These are phyloP conservation scores for Scomber colias DNA, from an alignment of 2,113 vertebrate species.

Conservation along the genomic window DNA sequence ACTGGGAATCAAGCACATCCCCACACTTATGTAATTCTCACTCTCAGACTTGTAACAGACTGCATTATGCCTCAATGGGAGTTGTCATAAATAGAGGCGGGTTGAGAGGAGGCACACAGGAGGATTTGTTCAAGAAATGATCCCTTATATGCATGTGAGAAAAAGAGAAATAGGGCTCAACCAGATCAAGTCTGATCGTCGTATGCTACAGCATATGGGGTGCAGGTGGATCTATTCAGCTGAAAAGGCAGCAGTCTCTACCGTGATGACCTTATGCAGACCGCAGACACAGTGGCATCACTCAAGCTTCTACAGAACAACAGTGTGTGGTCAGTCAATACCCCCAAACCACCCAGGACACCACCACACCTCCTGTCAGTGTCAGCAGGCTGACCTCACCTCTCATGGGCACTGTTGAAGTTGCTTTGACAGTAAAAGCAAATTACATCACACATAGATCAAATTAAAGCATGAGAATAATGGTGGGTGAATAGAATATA, in stretches of 20 bases:
- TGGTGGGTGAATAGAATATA: not conserved
- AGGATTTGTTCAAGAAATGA: not conserved
- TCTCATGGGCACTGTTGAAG: constrained; percentile 56
- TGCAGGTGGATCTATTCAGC: constrained; percentile 34
- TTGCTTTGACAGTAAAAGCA: constrained; percentile 54
- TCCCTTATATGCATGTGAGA: not conserved
- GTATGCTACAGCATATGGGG: not conserved
- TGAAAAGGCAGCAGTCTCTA: constrained; percentile 24
- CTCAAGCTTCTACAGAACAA: constrained; percentile 37
- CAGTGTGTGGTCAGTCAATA: constrained; percentile 49
- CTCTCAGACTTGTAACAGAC: constrained; percentile 63
- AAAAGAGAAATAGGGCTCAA: not conserved
- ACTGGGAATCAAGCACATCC: constrained; percentile 59
- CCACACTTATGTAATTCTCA: constrained; percentile 74
- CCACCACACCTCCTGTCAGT: constrained; percentile 71
- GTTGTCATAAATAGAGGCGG: constrained; percentile 44
- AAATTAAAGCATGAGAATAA: constrained; percentile 25
- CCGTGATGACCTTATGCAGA: constrained; percentile 46
- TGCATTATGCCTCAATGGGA: constrained; percentile 53
- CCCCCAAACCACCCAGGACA: constrained; percentile 25
- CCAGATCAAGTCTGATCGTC: constrained; percentile 19
- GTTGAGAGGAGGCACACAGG: constrained; percentile 23
- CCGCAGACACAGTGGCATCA: constrained; percentile 52
- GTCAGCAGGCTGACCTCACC: constrained; percentile 70
- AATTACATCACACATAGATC: constrained; percentile 36